Evolutionary conservation across 2,797 vertebrate genomes (phyloP).

Genomic region (Mormyrops attenuatus): DNA sequence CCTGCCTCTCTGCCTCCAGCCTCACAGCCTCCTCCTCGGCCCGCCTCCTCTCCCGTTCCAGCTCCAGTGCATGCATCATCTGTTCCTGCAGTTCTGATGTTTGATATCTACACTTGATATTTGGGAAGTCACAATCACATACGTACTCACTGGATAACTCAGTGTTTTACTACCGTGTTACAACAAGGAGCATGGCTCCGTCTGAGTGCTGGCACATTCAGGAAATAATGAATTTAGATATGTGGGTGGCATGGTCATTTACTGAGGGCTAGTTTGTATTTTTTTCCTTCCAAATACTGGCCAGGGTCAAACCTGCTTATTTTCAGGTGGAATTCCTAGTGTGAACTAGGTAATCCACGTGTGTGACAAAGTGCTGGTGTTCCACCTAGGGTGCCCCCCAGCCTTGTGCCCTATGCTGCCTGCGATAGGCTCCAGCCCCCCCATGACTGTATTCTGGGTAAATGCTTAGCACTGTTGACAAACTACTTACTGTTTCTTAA

Average conservation of each 20-base stretch:
- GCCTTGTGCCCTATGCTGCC: too few species aligned
- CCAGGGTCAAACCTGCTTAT: neutral
- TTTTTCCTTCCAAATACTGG: neutral
- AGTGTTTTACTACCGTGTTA: neutral
- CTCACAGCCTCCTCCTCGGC: constrained; percentile 83
- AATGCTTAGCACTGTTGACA: too few species aligned
- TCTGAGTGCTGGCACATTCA: neutral
- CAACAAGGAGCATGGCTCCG: neutral
- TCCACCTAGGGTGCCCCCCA: too few species aligned
- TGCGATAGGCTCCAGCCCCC: too few species aligned
- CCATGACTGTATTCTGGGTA: too few species aligned
- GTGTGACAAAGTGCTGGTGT: too few species aligned
- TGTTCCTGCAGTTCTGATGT: constrained; percentile 82
- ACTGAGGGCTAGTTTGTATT: neutral
- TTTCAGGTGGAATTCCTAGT: neutral
- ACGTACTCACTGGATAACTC: neutral
- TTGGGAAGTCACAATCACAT: neutral
- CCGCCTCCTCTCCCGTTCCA: constrained; percentile 84
- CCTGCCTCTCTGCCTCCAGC: constrained; percentile 83
- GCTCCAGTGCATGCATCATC: constrained; percentile 73
- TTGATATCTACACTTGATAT: neutral
- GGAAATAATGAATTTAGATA: neutral
- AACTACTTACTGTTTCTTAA: too few species aligned
- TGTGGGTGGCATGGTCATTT: neutral
- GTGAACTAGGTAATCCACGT: neutral